Conservation (phyloP, 1,140 invertebrate species). For the Alviniconcha marisindica region DNA sequence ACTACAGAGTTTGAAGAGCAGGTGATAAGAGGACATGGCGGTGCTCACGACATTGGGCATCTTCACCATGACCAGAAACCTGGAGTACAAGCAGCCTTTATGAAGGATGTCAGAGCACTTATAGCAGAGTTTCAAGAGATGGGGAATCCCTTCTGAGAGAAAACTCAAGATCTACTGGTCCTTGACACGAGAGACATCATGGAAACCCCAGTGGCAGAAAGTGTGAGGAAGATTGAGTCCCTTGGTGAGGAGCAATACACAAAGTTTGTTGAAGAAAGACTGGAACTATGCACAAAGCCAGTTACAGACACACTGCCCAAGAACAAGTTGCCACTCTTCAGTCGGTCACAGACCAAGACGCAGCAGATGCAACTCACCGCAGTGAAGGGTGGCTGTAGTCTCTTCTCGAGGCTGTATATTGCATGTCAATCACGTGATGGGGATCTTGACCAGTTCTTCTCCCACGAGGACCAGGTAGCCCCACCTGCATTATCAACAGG, state of each 20-base stretch:
- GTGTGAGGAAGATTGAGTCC: not conserved
- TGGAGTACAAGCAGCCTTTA: no score
- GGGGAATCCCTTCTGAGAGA: no score
- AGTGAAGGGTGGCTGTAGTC: not conserved
- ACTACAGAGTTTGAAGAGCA: no score
- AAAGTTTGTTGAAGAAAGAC: not conserved
- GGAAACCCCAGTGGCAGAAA: not conserved
- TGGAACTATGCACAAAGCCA: not conserved
- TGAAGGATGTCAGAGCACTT: no score
- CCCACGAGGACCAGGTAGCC: not conserved
- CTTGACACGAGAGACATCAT: not conserved
- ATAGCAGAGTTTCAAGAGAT: no score
- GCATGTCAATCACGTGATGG: slow-evolving; percentile 7
- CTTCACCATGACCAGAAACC: no score
- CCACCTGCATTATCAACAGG: not conserved
- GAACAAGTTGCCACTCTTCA: not conserved
- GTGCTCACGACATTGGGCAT: no score
- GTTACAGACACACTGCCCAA: not conserved
- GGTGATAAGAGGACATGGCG: no score
- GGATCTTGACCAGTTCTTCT: not conserved
- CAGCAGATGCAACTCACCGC: not conserved
- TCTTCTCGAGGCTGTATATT: slow-evolving; percentile 6
- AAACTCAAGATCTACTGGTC: not conserved
- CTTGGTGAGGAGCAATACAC: not conserved
- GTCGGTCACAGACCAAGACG: not conserved